A percentile compares a stretch with the other conserved stretches of the same genome.
phyloP scores from a whole-genome alignment of 2,113 vertebrate species.

The Dromiciops gliroides region DNA sequence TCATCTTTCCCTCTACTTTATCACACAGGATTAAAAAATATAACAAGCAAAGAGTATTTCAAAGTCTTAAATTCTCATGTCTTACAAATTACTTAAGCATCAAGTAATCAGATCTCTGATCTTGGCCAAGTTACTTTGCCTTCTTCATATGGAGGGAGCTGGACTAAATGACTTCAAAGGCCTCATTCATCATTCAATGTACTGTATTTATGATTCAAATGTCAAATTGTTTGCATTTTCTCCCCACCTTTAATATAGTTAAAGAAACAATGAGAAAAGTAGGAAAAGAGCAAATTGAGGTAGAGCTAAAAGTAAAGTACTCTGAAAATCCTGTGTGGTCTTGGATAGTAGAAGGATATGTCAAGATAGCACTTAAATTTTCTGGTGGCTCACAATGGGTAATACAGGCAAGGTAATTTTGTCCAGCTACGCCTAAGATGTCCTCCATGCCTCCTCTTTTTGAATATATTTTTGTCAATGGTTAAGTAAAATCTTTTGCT shows the following conservation, averaged over 20 bases:
- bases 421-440: background rate
- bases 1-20: background rate
- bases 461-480: background rate
- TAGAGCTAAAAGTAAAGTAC: background rate
- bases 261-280: background rate
- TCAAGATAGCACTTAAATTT: background rate
- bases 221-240: background rate
- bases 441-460: background rate
- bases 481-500: background rate
- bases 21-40: background rate
- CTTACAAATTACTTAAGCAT: too few species aligned
- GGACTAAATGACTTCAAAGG: background rate
- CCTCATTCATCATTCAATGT: background rate
- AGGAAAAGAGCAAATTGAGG: background rate
- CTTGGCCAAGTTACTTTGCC: too few species aligned
- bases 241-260: background rate
- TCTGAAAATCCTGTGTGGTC: background rate
- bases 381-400: background rate
- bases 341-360: background rate
- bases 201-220: background rate
- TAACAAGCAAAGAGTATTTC: background rate
- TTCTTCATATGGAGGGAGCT: background rate
- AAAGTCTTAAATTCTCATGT: background rate
- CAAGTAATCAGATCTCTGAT: too few species aligned
- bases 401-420: background rate